A percentile compares a stretch with the other conserved stretches of the same genome.
These are phyloP conservation scores for Acanthosoma haemorrhoidale DNA, from an alignment of 2,888 invertebrate species.

Conservation along the genomic window DNA sequence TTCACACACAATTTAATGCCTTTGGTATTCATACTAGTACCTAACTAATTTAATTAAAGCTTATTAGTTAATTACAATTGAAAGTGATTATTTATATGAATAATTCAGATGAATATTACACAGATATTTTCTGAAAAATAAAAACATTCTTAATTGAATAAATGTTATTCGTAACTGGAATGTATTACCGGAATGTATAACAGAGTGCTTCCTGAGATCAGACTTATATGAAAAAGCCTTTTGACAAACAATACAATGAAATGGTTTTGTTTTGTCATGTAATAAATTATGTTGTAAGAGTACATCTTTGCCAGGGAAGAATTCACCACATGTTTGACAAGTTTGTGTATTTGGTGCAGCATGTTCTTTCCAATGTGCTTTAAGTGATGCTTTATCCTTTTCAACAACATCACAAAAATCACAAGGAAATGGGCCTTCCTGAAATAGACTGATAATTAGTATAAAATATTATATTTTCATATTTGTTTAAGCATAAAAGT, in stretches of 20 bases:
- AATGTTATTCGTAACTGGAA: no score
- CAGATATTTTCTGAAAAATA: neutral
- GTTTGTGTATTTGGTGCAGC: constrained; percentile 39
- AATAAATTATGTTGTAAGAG: constrained; percentile 56
- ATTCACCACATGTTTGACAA: constrained; percentile 47
- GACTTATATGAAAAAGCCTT: constrained; percentile 57
- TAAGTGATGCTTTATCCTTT: constrained; percentile 39
- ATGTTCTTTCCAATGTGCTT: constrained; percentile 41
- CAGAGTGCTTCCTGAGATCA: constrained; percentile 43
- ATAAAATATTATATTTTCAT: no score
- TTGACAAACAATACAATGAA: constrained; percentile 56
- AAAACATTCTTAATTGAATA: no score
- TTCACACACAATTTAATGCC: no score
- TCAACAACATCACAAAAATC: constrained; percentile 41
- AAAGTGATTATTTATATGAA: no score
- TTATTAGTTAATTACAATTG: no score
- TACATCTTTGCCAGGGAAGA: constrained; percentile 60
- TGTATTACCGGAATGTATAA: constrained; percentile 49
- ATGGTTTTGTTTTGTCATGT: constrained; percentile 60
- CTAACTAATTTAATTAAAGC: no score
- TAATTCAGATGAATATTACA: no score
- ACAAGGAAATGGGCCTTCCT: constrained; percentile 41
- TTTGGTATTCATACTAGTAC: no score
- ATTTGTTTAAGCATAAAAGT: no score
- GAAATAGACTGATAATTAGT: neutral